Evolutionary conservation across 2,888 invertebrate genomes (phyloP).

Genomic region (Cheilosia vernalis): DNA sequence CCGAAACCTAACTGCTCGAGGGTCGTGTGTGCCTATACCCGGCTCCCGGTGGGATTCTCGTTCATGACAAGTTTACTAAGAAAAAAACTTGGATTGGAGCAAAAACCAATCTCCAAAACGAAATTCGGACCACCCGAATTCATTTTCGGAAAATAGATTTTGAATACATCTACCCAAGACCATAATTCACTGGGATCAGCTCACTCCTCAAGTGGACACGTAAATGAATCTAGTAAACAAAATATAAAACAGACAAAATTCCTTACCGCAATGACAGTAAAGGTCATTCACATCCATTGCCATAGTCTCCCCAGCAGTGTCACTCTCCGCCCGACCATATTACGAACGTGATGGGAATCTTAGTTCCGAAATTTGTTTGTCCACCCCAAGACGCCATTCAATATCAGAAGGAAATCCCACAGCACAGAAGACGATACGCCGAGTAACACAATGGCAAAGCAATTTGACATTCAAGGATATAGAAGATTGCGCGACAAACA

Average conservation of each 20-base stretch:
- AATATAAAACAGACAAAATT: constrained; percentile 21
- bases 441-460: constrained; percentile 8
- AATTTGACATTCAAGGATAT: constrained; percentile 49
- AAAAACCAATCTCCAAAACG: not conserved
- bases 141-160: constrained; percentile 32
- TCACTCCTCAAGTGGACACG: constrained; percentile 51
- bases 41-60: not conserved
- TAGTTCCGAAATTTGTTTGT: constrained; percentile 27
- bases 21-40: too few relatives aligned
- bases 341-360: constrained; percentile 59
- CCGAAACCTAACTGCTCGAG: too few relatives aligned
- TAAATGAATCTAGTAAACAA: constrained; percentile 38
- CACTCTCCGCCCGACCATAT: constrained; percentile 23
- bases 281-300: constrained; percentile 69
- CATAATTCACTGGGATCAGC: constrained; percentile 43
- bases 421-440: not conserved
- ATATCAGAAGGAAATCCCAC: constrained; percentile 34
- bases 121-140: not conserved
- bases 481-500: constrained; percentile 30
- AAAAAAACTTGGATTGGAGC: not conserved
- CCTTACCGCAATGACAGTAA: constrained; percentile 53
- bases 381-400: constrained; percentile 10
- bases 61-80: constrained; percentile 3
- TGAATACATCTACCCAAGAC: constrained; percentile 25
- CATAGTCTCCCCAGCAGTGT: constrained; percentile 24